These are phyloP conservation scores for Drosophila tristis DNA, from an alignment of 1,140 invertebrate species.

Conservation along the genomic window DNA sequence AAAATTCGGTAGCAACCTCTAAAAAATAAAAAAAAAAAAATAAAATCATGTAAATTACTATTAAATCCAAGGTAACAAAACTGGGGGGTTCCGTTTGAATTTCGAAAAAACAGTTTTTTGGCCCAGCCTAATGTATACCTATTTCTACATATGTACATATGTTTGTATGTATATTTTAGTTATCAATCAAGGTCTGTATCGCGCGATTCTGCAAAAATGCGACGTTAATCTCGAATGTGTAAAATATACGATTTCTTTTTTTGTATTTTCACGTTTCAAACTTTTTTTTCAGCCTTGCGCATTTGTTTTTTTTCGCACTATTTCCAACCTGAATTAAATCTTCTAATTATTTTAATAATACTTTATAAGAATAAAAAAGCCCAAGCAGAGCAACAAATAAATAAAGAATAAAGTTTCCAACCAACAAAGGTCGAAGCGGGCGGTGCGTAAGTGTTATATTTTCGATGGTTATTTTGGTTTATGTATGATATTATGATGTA, in stretches of 20 bases:
- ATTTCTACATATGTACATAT: background rate
- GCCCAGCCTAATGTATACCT: no score
- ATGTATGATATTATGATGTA: no score
- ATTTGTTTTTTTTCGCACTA: slow-evolving; percentile 58
- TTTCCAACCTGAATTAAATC: slow-evolving; percentile 17
- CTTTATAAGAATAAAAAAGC: slow-evolving; percentile 46
- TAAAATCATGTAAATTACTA: no score
- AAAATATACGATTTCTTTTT: slow-evolving; percentile 17
- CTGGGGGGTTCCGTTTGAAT: no score
- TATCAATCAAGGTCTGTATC: slow-evolving; percentile 73
- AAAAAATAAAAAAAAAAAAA: no score
- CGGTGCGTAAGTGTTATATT: no score
- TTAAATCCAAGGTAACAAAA: no score
- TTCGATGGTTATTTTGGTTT: no score
- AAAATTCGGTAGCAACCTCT: no score
- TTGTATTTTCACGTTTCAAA: slow-evolving; percentile 2
- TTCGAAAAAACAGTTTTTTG: no score
- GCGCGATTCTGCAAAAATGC: slow-evolving; percentile 66
- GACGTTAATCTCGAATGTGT: slow-evolving; percentile 36
- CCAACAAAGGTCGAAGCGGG: slow-evolving; percentile 33
- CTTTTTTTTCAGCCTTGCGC: slow-evolving; percentile 38
- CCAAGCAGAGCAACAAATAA: slow-evolving; percentile 34
- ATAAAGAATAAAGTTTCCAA: slow-evolving; percentile 55
- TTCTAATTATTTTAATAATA: slow-evolving; percentile 66
- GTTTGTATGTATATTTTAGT: slow-evolving; percentile 38